phyloP scores from a whole-genome alignment of 2,113 vertebrate genomes.

The Chloropsis cyanopogon region DNA sequence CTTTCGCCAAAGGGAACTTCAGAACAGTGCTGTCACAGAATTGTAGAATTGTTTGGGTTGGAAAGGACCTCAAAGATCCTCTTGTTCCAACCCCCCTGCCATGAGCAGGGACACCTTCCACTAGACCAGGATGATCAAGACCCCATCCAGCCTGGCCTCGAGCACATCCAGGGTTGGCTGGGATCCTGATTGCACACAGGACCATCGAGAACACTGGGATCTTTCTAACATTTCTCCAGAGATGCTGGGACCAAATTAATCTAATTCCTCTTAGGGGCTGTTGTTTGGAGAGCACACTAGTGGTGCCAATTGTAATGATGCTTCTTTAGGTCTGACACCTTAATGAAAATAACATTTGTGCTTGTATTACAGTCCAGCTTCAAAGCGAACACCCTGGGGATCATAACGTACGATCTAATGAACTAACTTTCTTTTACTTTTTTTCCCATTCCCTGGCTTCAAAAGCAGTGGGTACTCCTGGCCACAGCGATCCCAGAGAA shows the following conservation, averaged over 20 bases:
- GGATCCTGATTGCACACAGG: neutral
- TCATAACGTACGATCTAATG: neutral
- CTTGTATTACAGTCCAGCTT: neutral
- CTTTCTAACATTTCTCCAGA: neutral
- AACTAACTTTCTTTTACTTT: neutral
- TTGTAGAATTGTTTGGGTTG: neutral
- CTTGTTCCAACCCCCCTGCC: neutral
- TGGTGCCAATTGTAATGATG: neutral
- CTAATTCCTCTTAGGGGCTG: fast-evolving
- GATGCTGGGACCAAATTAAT: neutral
- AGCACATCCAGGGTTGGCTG: neutral
- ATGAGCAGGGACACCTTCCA: neutral
- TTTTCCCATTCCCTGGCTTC: neutral
- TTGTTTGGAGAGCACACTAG: neutral
- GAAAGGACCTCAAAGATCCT: neutral
- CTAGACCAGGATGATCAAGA: neutral
- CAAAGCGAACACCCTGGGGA: neutral
- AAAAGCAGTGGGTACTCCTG: neutral
- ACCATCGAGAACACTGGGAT: neutral
- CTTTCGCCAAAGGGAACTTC: neutral
- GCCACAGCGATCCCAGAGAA: neutral
- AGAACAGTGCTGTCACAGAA: neutral
- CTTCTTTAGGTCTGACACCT: neutral
- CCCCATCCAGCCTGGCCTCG: neutral
- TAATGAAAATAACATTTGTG: neutral